A percentile compares a stretch with the other conserved stretches of the same genome.
These are phyloP conservation scores for Physocephala rufipes DNA, from an alignment of 2,888 invertebrate species.

Conservation along the genomic window DNA sequence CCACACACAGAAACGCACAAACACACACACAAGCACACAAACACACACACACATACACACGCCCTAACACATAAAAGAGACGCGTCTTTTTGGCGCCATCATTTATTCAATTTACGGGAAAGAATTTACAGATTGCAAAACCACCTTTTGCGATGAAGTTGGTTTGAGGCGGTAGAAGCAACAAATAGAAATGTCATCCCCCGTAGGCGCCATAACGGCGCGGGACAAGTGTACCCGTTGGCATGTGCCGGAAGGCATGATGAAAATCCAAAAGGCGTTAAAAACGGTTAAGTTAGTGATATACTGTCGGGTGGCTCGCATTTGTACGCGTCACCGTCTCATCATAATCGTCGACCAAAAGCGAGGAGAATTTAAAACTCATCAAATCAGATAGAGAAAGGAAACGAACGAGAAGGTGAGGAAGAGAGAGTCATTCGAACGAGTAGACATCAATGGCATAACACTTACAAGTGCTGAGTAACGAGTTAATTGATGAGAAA, in stretches of 20 bases:
- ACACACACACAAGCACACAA: neutral
- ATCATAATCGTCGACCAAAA: too few relatives aligned
- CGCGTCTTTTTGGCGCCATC: constrained; percentile 58
- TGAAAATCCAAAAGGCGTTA: neutral
- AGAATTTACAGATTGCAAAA: constrained; percentile 15
- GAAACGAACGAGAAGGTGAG: neutral
- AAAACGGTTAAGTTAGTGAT: constrained; percentile 8
- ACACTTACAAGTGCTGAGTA: neutral
- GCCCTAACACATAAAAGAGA: constrained; percentile 45
- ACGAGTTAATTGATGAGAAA: constrained; percentile 16
- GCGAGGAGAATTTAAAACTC: too few relatives aligned
- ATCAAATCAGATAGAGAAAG: neutral
- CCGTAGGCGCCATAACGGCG: constrained; percentile 10
- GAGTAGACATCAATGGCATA: neutral
- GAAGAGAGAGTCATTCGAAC: neutral
- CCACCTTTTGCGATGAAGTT: neutral
- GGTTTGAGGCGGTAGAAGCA: neutral
- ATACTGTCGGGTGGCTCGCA: neutral
- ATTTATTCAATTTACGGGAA: constrained; percentile 22
- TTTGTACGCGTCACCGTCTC: too few relatives aligned
- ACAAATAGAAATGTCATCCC: neutral
- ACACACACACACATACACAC: neutral
- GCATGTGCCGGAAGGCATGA: neutral
- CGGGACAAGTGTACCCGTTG: neutral
- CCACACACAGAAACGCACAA: neutral